Base-by-base conservation (phyloP, 2,797 vertebrate species). In the Cryptoblepharus egeriae region DNA sequence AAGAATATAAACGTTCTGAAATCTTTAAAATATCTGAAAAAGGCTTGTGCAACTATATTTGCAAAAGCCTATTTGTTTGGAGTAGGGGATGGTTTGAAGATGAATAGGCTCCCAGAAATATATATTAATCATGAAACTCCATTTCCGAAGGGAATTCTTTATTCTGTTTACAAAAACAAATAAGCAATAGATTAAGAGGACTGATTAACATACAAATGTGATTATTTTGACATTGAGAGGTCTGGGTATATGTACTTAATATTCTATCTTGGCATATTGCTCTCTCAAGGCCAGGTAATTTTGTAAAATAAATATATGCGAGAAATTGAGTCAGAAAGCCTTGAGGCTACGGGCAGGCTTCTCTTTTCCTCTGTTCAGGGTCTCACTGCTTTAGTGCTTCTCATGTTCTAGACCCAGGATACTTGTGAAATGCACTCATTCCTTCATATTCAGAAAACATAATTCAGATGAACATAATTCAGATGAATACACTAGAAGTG, bases 91-190 rank as follows among this genome's bases (percentile, higher is more conserved):
- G 2, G 63, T 28, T 2, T 60, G 20, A 79, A 88, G 32, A 74
- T 74, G 77, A 88, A 88, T 73, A 57, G 0, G 13, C 2, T 69
- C 1, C 42, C 87, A 84, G 13, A 73, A 85, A 80, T 79, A 75
- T 69, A 1, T 15, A 83, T 67, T 72, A 70, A 75, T 90, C 22
- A 2, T 13, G 32, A 8, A 26, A 2, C 57, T 75, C 82, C 22
- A 52, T 60, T 88, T 92, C 79, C 24, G 74, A 71, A 63, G 83
- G 1, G 75, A 73, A 84, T 30, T 72, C 77, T 77, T 1, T 55
- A 52, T 35, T 22, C 0, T 73, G 0, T 39, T 74, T 63, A 8
- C 80, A 49, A 88, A 90, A 91, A 83, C 2, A 86, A 81, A 84
- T 64, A 81, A 61, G 75, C 39, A 83, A 88, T 85, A 63, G 10